Evolutionary conservation across 2,113 vertebrate species (phyloP).

Genomic region (Notarius lentiginosus): DNA sequence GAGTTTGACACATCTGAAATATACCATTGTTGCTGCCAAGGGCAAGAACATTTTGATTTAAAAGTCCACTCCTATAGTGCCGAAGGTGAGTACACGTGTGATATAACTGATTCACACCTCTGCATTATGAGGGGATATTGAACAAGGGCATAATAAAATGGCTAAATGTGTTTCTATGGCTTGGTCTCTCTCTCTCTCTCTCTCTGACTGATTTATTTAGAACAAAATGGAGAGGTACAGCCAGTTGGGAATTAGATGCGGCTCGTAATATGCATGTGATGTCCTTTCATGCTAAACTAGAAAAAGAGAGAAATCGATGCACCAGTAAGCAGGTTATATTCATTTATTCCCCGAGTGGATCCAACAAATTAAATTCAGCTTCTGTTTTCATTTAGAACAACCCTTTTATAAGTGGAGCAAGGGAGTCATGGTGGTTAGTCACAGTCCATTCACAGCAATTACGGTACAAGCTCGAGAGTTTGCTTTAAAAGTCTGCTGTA

Average conservation of each 20-base stretch:
- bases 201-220: constrained; percentile 10
- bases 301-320: constrained; percentile 10
- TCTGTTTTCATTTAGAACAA: constrained; percentile 30
- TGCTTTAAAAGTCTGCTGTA: neutral
- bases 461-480: neutral
- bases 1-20: neutral
- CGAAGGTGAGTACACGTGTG: neutral
- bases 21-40: neutral
- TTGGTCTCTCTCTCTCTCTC: neutral
- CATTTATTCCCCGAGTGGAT: constrained; percentile 26
- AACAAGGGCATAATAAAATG: constrained; percentile 10
- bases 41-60: constrained; percentile 2
- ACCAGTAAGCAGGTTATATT: constrained; percentile 22
- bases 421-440: neutral
- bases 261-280: neutral
- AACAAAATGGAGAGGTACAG: neutral
- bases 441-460: constrained; percentile 18
- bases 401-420: constrained; percentile 9
- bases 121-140: neutral
- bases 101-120: constrained; percentile 24
- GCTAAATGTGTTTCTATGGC: neutral
- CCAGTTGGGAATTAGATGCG: neutral
- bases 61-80: neutral
- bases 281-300: constrained; percentile 11
- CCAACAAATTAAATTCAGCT: constrained; percentile 24